Conservation (phyloP, 2,888 invertebrate species). For the Trichopria drosophilae region DNA sequence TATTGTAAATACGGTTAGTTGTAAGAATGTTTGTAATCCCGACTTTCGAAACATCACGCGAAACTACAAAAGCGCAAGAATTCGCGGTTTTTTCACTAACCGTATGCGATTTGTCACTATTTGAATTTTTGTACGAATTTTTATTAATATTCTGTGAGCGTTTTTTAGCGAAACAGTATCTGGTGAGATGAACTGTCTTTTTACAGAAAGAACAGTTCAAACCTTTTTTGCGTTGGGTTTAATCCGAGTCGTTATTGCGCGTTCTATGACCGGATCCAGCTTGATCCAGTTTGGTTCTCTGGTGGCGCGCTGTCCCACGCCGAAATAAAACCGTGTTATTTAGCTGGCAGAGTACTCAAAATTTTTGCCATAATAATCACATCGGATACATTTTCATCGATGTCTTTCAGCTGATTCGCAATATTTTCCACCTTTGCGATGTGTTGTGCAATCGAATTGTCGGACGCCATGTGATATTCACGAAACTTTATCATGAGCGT, state of each 20-base stretch:
- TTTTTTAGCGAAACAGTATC: conserved; percentile 4
- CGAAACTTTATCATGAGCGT: conserved; percentile 11
- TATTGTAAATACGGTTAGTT: too few relatives aligned
- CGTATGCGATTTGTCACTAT: too few relatives aligned
- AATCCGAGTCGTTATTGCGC: too few relatives aligned
- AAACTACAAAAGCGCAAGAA: conserved; percentile 1
- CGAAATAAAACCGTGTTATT: conserved; percentile 6
- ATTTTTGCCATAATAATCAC: conserved; percentile 15
- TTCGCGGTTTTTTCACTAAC: not conserved
- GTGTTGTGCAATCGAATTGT: conserved; percentile 1
- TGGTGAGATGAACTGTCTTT: not conserved
- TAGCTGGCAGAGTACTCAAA: conserved; percentile 3
- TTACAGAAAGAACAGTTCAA: conserved; percentile 3
- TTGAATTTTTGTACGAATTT: conserved; percentile 2
- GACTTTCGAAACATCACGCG: too few relatives aligned
- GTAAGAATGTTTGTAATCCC: too few relatives aligned
- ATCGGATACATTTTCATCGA: too few relatives aligned
- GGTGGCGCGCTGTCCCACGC: conserved; percentile 20
- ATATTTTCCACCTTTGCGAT: too few relatives aligned
- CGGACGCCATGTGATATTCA: conserved; percentile 8
- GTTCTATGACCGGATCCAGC: too few relatives aligned
- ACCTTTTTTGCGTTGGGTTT: not conserved
- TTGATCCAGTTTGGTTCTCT: too few relatives aligned
- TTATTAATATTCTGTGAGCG: not conserved
- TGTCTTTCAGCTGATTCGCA: too few relatives aligned